Conservation (phyloP, 2,113 vertebrate species). For the Mus musculus region GRCm39 chr6:40750001-40750500, state of each 20-base stretch:
- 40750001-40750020: not conserved
- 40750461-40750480: slow-evolving; percentile 5
- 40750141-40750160: not conserved
- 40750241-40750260: not conserved
- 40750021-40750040: not conserved
- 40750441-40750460: not conserved
- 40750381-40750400: not conserved
- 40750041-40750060: not conserved
- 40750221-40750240: not conserved
- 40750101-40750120: not conserved
- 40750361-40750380: too few species aligned
- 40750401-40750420: not conserved
- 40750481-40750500: not conserved
- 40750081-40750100: not conserved
- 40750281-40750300: too few species aligned
- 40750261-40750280: not conserved
- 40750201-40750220: not conserved
- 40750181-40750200: not conserved
- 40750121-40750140: not conserved
- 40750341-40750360: not conserved
- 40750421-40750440: not conserved
- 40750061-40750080: not conserved
- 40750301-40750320: too few species aligned
- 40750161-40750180: not conserved
- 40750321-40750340: too few species aligned